These are phyloP conservation scores for Sarcophaga bullata DNA, from an alignment of 1,140 invertebrate genomes.

Conservation along the genomic window DNA sequence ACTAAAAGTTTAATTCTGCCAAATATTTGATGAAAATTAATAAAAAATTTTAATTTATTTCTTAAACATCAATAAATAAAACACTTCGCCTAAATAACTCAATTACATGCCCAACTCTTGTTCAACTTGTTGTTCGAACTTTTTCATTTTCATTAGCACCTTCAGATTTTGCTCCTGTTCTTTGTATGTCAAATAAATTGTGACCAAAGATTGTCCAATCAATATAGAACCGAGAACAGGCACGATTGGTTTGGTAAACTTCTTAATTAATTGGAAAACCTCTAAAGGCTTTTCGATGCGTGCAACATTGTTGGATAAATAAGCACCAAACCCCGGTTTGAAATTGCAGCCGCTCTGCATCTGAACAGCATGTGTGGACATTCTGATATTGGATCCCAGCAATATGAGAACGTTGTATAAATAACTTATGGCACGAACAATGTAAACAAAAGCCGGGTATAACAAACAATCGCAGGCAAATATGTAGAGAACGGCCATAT, in stretches of 20 bases:
- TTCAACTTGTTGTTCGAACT: constrained; percentile 40
- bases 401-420: constrained; percentile 60
- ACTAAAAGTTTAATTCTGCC: too few relatives aligned
- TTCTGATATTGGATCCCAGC: constrained; percentile 55
- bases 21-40: too few relatives aligned
- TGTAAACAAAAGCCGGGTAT: constrained; percentile 64
- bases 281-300: constrained; percentile 64
- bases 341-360: constrained; percentile 62
- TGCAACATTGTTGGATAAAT: constrained; percentile 64
- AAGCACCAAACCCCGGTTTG: constrained; percentile 61
- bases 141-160: constrained; percentile 56
- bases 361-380: constrained; percentile 66
- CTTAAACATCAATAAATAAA: too few relatives aligned
- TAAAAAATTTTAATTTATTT: too few relatives aligned
- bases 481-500: constrained; percentile 65
- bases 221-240: constrained; percentile 62
- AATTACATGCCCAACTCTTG: constrained; percentile 22
- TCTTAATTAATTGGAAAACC: constrained; percentile 62
- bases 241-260: constrained; percentile 62
- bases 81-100: background rate
- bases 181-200: constrained; percentile 64
- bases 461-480: constrained; percentile 64
- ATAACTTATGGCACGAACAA: constrained; percentile 64
- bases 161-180: constrained; percentile 63
- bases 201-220: constrained; percentile 63